Evolutionary conservation across 2,113 vertebrate genomes (phyloP).

Genomic region (Gorsachius goisagi): DNA sequence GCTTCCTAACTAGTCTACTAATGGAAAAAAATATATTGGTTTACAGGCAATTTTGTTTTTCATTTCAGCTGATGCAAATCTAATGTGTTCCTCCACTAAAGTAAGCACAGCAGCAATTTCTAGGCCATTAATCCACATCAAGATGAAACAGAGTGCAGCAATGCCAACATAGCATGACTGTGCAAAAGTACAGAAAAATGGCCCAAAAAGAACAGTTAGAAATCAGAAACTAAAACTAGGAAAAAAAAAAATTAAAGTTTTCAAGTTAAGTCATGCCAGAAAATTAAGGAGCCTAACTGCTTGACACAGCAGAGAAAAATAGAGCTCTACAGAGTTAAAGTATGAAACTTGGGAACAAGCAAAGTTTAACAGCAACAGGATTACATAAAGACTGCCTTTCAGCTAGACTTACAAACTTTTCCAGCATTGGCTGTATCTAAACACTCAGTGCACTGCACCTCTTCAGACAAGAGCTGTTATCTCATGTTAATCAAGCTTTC

Average conservation of each 20-base stretch:
- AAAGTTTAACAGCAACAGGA: constrained; percentile 66
- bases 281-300: constrained; percentile 69
- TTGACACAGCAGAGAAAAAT: constrained; percentile 60
- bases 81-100: constrained; percentile 41
- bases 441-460: constrained; percentile 66
- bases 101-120: constrained; percentile 53
- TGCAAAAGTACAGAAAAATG: constrained; percentile 63
- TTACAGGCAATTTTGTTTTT: constrained; percentile 3
- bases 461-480: constrained; percentile 68
- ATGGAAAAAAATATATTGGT: neutral
- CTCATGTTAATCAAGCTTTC: constrained; percentile 53
- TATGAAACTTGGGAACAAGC: constrained; percentile 70
- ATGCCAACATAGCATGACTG: constrained; percentile 54
- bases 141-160: constrained; percentile 61
- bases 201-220: constrained; percentile 58
- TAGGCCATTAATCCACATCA: constrained; percentile 68
- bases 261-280: constrained; percentile 56
- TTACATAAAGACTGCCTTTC: constrained; percentile 56
- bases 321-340: constrained; percentile 65
- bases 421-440: constrained; percentile 46
- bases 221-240: constrained; percentile 61
- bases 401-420: constrained; percentile 46
- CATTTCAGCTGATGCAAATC: constrained; percentile 44
- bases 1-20: neutral
- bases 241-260: neutral